Evolutionary conservation across 2,888 invertebrate species (phyloP).

Genomic region (Melieria omissa): DNA sequence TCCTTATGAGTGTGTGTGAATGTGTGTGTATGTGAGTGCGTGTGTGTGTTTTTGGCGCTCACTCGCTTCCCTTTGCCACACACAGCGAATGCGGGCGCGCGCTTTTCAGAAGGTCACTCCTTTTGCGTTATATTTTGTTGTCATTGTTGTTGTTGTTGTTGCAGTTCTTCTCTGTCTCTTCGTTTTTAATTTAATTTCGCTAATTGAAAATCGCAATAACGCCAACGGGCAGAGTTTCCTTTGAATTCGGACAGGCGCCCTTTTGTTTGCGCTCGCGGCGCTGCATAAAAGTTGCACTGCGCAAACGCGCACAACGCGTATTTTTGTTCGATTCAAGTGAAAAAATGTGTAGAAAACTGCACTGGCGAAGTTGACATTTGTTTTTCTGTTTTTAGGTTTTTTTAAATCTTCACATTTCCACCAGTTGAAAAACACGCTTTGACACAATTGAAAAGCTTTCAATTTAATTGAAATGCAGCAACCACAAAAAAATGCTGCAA

Average conservation of each 20-base stretch:
- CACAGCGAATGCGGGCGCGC: no score
- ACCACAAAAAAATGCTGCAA: no score
- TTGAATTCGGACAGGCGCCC: constrained; percentile 18
- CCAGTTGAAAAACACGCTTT: no score
- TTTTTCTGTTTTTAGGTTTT: constrained; percentile 1
- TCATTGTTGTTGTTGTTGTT: constrained; percentile 10
- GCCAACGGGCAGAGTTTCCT: constrained; percentile 50
- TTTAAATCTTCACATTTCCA: not conserved
- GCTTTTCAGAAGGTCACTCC: constrained; percentile 22
- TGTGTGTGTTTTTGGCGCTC: no score
- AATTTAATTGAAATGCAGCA: no score
- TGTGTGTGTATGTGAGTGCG: no score
- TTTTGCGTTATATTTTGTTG: not conserved
- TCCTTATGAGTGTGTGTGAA: no score
- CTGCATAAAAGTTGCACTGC: constrained; percentile 37
- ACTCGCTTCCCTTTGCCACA: no score
- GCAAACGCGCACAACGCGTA: constrained; percentile 17
- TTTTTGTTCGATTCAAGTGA: constrained; percentile 3
- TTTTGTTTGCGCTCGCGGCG: not conserved
- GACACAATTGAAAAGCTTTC: no score
- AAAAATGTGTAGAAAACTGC: not conserved
- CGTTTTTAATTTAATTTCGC: constrained; percentile 58
- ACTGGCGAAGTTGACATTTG: constrained; percentile 14
- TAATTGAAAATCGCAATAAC: constrained; percentile 65
- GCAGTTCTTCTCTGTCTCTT: constrained; percentile 22